A percentile compares a stretch with the other conserved stretches of the same genome.
These are phyloP conservation scores for Apotomis turbidana DNA, from an alignment of 2,888 invertebrate genomes.

Conservation along the genomic window DNA sequence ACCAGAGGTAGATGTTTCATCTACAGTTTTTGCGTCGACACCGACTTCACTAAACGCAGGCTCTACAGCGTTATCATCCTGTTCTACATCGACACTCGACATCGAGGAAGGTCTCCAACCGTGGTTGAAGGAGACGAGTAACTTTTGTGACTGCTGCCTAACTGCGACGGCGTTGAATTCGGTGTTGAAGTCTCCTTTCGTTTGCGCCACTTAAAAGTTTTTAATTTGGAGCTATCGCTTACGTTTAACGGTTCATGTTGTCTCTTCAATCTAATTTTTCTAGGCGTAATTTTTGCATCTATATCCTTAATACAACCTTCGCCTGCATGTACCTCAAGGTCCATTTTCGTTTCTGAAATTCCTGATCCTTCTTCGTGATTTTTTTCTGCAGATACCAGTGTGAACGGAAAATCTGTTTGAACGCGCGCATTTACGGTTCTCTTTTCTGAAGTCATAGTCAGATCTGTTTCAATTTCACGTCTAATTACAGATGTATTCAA, in stretches of 20 bases:
- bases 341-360: neutral
- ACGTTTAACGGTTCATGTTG: neutral
- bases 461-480: conserved; percentile 24
- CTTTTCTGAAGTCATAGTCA: conserved; percentile 33
- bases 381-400: too few species aligned
- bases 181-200: conserved; percentile 39
- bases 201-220: conserved; percentile 57
- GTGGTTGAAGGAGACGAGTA: neutral
- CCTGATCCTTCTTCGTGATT: neutral
- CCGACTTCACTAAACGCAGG: conserved; percentile 1
- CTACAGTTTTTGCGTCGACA: neutral
- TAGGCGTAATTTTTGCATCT: conserved; percentile 44
- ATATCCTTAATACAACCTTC: conserved; percentile 35
- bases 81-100: neutral
- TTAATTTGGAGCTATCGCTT: neutral
- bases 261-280: conserved; percentile 28
- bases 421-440: conserved; percentile 52
- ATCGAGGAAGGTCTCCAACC: neutral
- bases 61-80: conserved; percentile 14
- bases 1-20: conserved; percentile 57
- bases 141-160: neutral
- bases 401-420: conserved; percentile 51
- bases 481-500: neutral
- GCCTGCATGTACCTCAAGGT: neutral
- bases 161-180: neutral